phyloP scores from a whole-genome alignment of 2,888 invertebrate species.

The Leptinotarsa haldemani region DNA sequence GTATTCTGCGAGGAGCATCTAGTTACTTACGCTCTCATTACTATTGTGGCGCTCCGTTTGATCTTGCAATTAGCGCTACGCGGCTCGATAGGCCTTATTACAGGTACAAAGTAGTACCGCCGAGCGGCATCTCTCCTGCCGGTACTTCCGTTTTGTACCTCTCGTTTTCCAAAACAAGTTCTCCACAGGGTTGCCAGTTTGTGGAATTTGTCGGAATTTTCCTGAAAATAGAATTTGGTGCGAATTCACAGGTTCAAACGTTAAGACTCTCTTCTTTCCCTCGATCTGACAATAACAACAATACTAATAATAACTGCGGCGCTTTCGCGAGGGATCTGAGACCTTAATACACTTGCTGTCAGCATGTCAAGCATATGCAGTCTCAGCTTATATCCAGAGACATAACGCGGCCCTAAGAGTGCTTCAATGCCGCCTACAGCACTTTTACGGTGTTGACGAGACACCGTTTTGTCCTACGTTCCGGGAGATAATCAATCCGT shows the following conservation, averaged over 20 bases:
- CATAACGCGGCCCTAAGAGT: no score
- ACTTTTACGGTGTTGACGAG: no score
- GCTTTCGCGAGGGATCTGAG: no score
- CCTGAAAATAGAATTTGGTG: background rate
- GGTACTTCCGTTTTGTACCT: slow-evolving; percentile 48
- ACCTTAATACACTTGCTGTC: no score
- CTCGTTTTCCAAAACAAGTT: slow-evolving; percentile 23
- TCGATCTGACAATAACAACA: no score
- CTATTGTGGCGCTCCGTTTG: slow-evolving; percentile 54
- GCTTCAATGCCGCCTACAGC: no score
- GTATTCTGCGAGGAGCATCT: slow-evolving; percentile 50
- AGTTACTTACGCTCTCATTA: slow-evolving; percentile 50
- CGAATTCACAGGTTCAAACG: background rate
- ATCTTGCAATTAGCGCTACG: slow-evolving; percentile 61
- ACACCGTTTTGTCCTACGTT: no score
- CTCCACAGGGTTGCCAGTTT: background rate
- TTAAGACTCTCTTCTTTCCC: background rate
- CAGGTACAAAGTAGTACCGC: slow-evolving; percentile 58
- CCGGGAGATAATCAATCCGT: no score
- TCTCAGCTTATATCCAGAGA: no score
- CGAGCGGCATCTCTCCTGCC: slow-evolving; percentile 36
- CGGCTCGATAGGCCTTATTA: slow-evolving; percentile 58
- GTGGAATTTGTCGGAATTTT: background rate
- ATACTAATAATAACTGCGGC: no score
- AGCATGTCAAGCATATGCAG: no score